Evolutionary conservation across 2,797 vertebrate genomes (phyloP), one percentile per base, ranked within the genome.

Genomic region (Oreochromis mossambicus): DNA sequence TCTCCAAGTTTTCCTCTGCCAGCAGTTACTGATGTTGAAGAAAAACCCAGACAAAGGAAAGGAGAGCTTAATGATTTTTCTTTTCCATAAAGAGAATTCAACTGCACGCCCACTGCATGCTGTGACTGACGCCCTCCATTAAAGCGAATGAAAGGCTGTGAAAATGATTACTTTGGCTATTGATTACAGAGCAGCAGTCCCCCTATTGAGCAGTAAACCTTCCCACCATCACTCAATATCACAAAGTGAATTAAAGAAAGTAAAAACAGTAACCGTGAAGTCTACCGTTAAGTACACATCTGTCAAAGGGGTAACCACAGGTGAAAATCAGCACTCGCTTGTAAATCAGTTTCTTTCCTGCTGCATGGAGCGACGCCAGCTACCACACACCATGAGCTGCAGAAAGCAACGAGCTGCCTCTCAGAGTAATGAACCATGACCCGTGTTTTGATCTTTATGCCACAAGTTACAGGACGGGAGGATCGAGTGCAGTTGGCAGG

Each of bases 361-460:
- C 21, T 5, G 7, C 24, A 73, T 15, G 5, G 24, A 36, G 12
- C 12, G 17, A 66, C 10, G 19, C 61, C 10, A 48, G 84, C 81
- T 73, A 79, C 56, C 8, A 34, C 29, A 83, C 50, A 32, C 19
- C 61, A 34, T 21, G 70, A 51, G 46, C 17, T 4, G 56, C 76
- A 79, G 61, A 77, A 41, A 73, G 78, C 83, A 80, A 68, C 70
- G 79, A 48, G 78, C 46, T 80, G 73, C 52, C 77, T 41, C 70
- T 88, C 68, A 54, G 82, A 6, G 66, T 85, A 86, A 91, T 61
- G 56, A 91, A 88, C 61, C 79, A 8, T 87, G 86, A 87, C 63
- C 83, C 9, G 36, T 84, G 82, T 88, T 92, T 82, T 91, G 87
- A 93, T 84, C 83, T 89, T 50, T 9, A 81, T 51, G 82, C 88